phyloP scores from a whole-genome alignment of 2,797 vertebrate species.

The Falco rusticolus region DNA sequence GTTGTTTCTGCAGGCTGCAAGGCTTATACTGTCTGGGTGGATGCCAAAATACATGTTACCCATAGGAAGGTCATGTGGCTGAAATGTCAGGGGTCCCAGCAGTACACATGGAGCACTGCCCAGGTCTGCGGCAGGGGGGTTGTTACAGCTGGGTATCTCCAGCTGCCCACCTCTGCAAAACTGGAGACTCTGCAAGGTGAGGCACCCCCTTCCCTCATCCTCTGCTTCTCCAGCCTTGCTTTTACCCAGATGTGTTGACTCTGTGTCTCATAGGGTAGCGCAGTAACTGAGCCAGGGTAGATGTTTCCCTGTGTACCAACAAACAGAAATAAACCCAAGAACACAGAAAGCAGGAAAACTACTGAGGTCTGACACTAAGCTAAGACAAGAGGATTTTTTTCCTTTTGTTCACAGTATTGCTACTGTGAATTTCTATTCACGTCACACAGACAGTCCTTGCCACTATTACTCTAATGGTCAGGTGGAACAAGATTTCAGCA shows the following conservation, averaged over 20 bases:
- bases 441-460: neutral
- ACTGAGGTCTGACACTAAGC: neutral
- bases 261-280: fast-evolving
- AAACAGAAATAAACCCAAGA: neutral
- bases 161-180: fast-evolving
- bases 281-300: neutral
- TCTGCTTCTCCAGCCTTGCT: neutral
- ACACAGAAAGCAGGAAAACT: neutral
- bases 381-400: neutral
- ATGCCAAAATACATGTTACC: no score
- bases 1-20: no score
- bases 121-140: no score
- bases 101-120: no score
- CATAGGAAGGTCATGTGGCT: fast-evolving
- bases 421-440: neutral
- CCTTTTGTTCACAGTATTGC: neutral
- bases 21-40: fast-evolving
- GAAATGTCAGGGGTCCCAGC: no score
- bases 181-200: neutral
- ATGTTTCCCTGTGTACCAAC: neutral
- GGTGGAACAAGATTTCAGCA: neutral
- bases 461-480: neutral
- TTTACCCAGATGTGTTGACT: neutral
- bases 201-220: neutral
- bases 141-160: no score